Evolutionary conservation across 2,888 invertebrate species (phyloP).

Genomic region (Glomeris marginata): DNA sequence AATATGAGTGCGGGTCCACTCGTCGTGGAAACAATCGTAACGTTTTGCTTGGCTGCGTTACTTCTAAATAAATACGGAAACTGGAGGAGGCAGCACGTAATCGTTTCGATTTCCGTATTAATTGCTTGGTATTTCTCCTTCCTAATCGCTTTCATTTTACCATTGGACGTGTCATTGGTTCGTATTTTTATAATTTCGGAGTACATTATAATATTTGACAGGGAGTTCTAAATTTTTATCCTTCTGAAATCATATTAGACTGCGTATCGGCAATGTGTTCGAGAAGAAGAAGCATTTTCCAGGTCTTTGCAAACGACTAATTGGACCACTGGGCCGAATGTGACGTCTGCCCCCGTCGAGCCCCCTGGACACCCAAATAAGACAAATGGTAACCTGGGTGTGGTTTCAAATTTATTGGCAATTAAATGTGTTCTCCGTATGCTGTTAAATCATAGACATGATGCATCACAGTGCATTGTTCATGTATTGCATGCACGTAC

Average conservation of each 20-base stretch:
- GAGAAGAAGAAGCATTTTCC: conserved; percentile 20
- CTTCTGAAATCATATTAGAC: conserved; percentile 38
- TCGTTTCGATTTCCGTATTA: conserved; percentile 84
- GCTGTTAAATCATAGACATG: too few species aligned
- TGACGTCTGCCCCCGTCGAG: conserved; percentile 1
- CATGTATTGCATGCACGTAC: too few species aligned
- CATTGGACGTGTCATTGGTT: conserved; percentile 93
- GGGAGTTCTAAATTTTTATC: too few species aligned
- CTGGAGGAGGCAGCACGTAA: conserved; percentile 79
- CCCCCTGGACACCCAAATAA: too few species aligned
- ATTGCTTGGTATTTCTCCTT: conserved; percentile 99
- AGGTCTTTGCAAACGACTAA: background rate
- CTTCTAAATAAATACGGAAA: conserved; percentile 90
- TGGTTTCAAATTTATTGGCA: too few species aligned
- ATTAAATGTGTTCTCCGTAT: too few species aligned
- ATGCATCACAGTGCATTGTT: too few species aligned
- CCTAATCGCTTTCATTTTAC: conserved; percentile 91
- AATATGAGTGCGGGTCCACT: conserved; percentile 60
- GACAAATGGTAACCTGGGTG: too few species aligned
- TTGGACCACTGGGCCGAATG: background rate
- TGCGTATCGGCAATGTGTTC: conserved; percentile 69
- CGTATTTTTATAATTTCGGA: conserved; percentile 35
- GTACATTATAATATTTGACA: too few species aligned
- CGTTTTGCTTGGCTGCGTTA: conserved; percentile 56
- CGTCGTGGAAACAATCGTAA: conserved; percentile 62